phyloP scores from a whole-genome alignment of 1,140 invertebrate genomes.

The Probaryconus sp. region DNA sequence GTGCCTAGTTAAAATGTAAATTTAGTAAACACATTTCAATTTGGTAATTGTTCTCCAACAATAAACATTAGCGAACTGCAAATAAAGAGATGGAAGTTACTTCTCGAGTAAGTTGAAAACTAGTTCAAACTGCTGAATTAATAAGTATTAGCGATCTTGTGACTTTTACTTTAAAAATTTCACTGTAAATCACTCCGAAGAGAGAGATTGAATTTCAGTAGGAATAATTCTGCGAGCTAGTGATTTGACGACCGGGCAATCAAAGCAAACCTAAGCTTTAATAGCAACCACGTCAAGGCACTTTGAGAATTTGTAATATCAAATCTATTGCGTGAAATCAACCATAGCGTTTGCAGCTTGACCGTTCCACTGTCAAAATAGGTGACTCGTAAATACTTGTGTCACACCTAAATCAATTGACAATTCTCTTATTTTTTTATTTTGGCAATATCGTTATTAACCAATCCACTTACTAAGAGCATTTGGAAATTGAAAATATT shows the following conservation, averaged over 20 bases:
- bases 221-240: slow-evolving; percentile 44
- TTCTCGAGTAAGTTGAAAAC: slow-evolving; percentile 5
- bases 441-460: no score
- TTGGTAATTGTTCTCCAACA: slow-evolving; percentile 17
- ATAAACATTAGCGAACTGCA: slow-evolving; percentile 16
- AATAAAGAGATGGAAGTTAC: slow-evolving; percentile 13
- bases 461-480: no score
- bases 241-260: slow-evolving; percentile 44
- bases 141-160: slow-evolving; percentile 37
- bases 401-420: slow-evolving; percentile 16
- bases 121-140: slow-evolving; percentile 43
- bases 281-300: slow-evolving; percentile 26
- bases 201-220: slow-evolving; percentile 42
- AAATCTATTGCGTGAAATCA: slow-evolving; percentile 21
- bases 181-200: slow-evolving; percentile 31
- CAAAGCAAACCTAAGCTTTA: slow-evolving; percentile 34
- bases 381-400: slow-evolving; percentile 28
- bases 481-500: no score
- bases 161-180: slow-evolving; percentile 23
- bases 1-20: not conserved
- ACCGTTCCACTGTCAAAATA: not conserved
- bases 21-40: slow-evolving; percentile 20
- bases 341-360: slow-evolving; percentile 17
- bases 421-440: no score
- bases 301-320: slow-evolving; percentile 52